Evolutionary conservation across 2,888 invertebrate species (phyloP), one percentile per base, ranked within the genome.

Genomic region (Sturmia bella): DNA sequence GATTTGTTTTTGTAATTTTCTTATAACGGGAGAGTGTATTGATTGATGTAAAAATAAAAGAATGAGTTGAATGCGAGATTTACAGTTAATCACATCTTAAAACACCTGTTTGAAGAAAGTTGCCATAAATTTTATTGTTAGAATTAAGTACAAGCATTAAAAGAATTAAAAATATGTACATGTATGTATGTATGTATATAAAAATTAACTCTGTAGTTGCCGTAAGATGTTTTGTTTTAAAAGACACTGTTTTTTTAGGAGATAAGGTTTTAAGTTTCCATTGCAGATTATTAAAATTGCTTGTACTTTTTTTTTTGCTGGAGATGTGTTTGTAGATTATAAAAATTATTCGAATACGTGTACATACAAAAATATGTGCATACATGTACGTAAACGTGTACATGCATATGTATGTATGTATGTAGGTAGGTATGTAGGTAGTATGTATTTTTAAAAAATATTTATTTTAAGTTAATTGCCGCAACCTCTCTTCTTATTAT

Each of bases 371-470:
- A 3, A 27, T 27, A 27, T 27, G 27, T 3, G 27, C 27, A 27
- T 27, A 27, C 6, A 27, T 27, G 27, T 27, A 27, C 6, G 27
- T 59, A n/a, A 2, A n/a, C 13, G 13, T 15, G 3, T 59, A 13
- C n/a, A 9, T 24, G 24, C 9, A n/a, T 24, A 41, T 27, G 21
- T 43, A 13, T 24, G 6, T 17, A 59, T 24, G 1, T 50, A 21
- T 21, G 21, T 43, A 13, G 7, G 12, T 17, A 59, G 32, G 12
- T 21, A 21, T 12, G 0, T 43, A 41, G 11, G 0, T 41, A 6
- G 12, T 50, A 43, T 72, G 59, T 63, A 59, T n/a, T 63, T 73
- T 73, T 73, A 52, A 7, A 56, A 68, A 69, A 57, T 48, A 17
- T 69, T 77, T 56, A 48, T 52, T 45, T 59, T 21, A 41, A 15